A percentile compares a stretch with the other conserved stretches of the same genome.
These are phyloP conservation scores for Synchiropus splendidus DNA, from an alignment of 2,113 vertebrate species.

Conservation along the genomic window DNA sequence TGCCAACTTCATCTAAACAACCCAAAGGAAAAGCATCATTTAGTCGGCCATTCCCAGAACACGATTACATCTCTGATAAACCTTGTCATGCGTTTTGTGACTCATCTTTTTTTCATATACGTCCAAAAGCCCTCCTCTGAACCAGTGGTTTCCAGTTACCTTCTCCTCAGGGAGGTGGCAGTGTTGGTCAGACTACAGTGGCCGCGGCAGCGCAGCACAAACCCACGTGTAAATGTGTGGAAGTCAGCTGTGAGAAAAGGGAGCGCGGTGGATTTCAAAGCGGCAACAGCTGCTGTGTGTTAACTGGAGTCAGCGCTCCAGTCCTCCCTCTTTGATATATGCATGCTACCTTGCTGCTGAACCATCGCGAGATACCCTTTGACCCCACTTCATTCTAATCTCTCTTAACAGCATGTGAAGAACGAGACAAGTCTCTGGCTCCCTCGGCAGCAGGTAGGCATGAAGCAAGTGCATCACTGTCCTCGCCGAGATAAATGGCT, in stretches of 20 bases:
- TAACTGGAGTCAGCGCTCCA: slow-evolving; percentile 24
- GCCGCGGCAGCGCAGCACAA: too few relatives aligned
- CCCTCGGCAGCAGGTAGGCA: slow-evolving; percentile 16
- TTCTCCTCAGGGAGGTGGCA: slow-evolving; percentile 85
- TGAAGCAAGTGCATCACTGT: slow-evolving; percentile 39
- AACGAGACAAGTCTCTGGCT: slow-evolving; percentile 7
- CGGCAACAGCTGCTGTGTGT: slow-evolving; percentile 29
- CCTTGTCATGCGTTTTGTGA: too few relatives aligned
- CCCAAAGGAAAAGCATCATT: slow-evolving; percentile 64
- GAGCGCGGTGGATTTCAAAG: slow-evolving; percentile 14
- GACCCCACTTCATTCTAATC: slow-evolving; percentile 31
- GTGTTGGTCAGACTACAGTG: slow-evolving; percentile 68
- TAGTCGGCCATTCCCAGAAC: slow-evolving; percentile 40
- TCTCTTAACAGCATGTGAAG: slow-evolving; percentile 25
- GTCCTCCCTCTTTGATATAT: slow-evolving; percentile 18
- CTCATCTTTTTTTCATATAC: too few relatives aligned
- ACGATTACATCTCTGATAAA: slow-evolving; percentile 39
- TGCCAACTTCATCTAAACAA: slow-evolving; percentile 42
- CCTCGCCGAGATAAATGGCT: slow-evolving; percentile 9
- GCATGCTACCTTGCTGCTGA: slow-evolving; percentile 18
- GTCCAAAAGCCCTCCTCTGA: too few relatives aligned
- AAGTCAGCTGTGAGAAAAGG: not conserved
- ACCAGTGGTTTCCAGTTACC: slow-evolving; percentile 36
- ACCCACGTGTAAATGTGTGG: not conserved
- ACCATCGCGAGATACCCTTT: slow-evolving; percentile 45